Conservation (phyloP, 2,113 vertebrate species). For the Columba janthina region DNA sequence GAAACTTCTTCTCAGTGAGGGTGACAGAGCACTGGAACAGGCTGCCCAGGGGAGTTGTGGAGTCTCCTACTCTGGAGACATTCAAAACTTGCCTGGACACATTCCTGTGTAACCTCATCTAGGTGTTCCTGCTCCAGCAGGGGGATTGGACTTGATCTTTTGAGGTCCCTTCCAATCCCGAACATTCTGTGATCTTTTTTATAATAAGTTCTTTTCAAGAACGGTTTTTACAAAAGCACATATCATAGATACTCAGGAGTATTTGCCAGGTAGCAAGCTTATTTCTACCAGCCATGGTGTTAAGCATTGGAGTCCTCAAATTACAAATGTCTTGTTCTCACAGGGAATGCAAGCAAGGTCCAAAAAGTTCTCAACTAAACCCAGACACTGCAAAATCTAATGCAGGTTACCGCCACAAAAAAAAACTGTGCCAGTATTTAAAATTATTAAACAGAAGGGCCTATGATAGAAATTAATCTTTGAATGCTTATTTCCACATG, state of each 20-base stretch:
- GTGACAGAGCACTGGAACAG: too few relatives aligned
- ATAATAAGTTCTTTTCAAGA: conserved; percentile 5
- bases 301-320: background rate
- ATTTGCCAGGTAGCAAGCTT: background rate
- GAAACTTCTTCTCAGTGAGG: too few relatives aligned
- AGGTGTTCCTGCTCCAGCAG: too few relatives aligned
- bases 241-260: background rate
- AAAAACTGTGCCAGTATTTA: background rate
- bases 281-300: background rate
- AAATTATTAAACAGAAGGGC: background rate
- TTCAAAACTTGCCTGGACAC: too few relatives aligned
- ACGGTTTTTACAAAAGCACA: background rate
- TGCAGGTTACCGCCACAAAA: background rate
- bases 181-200: background rate
- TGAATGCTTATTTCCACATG: background rate
- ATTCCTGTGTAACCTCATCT: too few relatives aligned
- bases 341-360: background rate
- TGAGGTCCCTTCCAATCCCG: too few relatives aligned
- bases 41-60: too few relatives aligned
- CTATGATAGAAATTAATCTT: background rate
- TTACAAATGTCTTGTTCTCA: background rate
- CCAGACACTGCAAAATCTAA: background rate
- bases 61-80: too few relatives aligned
- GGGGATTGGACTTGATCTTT: too few relatives aligned
- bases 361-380: background rate